These are phyloP conservation scores for Luscinia megarhynchos DNA, from an alignment of 2,797 vertebrate genomes.

Conservation along the genomic window DNA sequence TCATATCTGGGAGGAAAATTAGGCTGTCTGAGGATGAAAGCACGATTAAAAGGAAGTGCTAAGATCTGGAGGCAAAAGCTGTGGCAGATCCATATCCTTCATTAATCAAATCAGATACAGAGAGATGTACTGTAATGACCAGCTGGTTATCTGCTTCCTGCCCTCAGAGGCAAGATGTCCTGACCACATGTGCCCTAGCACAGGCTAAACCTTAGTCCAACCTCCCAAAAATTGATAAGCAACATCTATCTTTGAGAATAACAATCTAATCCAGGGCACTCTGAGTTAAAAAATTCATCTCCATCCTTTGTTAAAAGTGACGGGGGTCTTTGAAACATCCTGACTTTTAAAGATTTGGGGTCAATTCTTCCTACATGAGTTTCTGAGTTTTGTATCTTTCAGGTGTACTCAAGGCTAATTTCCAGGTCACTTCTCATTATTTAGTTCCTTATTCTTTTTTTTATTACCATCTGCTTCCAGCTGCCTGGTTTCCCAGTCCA, in stretches of 20 bases:
- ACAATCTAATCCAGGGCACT: accelerated
- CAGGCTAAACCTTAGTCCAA: not conserved
- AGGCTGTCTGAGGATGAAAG: conserved; percentile 9
- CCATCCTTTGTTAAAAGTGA: not conserved
- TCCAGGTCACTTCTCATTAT: not conserved
- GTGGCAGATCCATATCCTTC: conserved; percentile 4
- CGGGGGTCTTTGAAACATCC: not conserved
- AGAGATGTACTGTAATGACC: not conserved
- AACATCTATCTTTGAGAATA: not conserved
- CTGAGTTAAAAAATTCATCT: not conserved
- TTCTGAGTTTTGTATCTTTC: not conserved
- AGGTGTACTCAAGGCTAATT: not conserved
- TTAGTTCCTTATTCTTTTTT: not conserved
- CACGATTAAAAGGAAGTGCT: not conserved
- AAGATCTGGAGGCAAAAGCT: conserved; percentile 34
- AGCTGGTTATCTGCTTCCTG: conserved; percentile 23
- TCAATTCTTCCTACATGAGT: not conserved
- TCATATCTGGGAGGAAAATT: conserved; percentile 31
- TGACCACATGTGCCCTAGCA: not conserved
- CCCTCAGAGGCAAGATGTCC: not conserved
- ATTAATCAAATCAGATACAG: conserved; percentile 44
- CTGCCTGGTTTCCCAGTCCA: not conserved
- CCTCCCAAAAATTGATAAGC: not conserved
- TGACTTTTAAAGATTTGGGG: not conserved
- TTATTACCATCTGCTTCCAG: not conserved